Evolutionary conservation across 2,113 vertebrate species (phyloP).

Genomic region (Hippocampus guttulatus): DNA sequence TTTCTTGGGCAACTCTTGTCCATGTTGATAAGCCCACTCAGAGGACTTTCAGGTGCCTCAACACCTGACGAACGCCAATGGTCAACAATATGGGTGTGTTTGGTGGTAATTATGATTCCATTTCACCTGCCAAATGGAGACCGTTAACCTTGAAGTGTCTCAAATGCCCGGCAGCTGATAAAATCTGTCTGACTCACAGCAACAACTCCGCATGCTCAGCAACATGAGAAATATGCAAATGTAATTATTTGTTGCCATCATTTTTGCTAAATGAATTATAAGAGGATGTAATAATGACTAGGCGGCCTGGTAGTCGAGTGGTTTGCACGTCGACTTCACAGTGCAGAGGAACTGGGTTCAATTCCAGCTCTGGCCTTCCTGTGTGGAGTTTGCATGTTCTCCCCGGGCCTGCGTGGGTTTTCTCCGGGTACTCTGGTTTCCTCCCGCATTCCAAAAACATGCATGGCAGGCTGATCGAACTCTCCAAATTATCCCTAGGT

Average conservation of each 20-base stretch:
- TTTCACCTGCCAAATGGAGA: slow-evolving; percentile 32
- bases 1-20: slow-evolving; percentile 2
- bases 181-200: slow-evolving; percentile 3
- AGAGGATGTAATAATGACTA: no score
- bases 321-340: no score
- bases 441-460: no score
- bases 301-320: no score
- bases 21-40: slow-evolving; percentile 7
- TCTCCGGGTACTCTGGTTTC: no score
- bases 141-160: slow-evolving; percentile 37
- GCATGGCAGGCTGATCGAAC: no score
- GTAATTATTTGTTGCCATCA: neutral
- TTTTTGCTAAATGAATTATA: neutral
- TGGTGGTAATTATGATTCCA: slow-evolving; percentile 1
- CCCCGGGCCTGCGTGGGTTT: no score
- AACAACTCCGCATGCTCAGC: neutral
- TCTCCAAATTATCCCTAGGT: no score
- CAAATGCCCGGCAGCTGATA: slow-evolving; percentile 1
- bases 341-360: no score
- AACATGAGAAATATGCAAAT: neutral
- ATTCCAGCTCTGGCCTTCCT: no score
- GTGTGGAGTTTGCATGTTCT: no score
- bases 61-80: slow-evolving; percentile 11
- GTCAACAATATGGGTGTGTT: slow-evolving; percentile 21
- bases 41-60: slow-evolving; percentile 11